Evolutionary conservation across 2,888 invertebrate genomes (phyloP).

Genomic region (Periphyllus acericola): DNA sequence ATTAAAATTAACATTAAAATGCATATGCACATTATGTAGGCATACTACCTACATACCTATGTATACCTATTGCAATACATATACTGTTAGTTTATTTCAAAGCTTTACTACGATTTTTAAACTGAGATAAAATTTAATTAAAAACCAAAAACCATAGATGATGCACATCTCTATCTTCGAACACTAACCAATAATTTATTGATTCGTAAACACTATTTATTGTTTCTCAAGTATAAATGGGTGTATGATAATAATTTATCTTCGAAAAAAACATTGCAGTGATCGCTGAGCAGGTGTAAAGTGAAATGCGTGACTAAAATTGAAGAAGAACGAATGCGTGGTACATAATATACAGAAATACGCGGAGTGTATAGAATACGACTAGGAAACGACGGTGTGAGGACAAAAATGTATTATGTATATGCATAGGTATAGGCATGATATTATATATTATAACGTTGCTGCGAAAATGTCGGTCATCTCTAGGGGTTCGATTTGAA

Average conservation of each 20-base stretch:
- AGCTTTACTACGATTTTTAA: background rate
- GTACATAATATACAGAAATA: background rate
- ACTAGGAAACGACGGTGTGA: too few relatives aligned
- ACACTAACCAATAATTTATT: background rate
- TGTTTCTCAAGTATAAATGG: background rate
- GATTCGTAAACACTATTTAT: background rate
- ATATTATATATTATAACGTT: background rate
- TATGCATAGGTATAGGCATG: background rate
- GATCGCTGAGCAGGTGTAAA: background rate
- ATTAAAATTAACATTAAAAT: too few relatives aligned
- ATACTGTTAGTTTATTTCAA: too few relatives aligned
- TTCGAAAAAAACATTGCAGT: background rate
- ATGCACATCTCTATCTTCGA: background rate
- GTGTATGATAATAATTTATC: background rate
- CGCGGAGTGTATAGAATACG: too few relatives aligned
- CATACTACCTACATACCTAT: too few relatives aligned
- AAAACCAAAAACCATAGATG: background rate
- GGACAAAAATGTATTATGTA: background rate
- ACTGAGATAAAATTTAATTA: too few relatives aligned
- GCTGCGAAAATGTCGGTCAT: background rate
- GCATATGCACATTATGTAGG: too few relatives aligned
- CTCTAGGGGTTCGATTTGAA: constrained; percentile 32
- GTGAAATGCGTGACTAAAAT: background rate
- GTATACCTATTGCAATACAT: too few relatives aligned
- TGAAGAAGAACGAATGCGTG: background rate